Evolutionary conservation across 1,140 invertebrate genomes (phyloP).

Genomic region (Heliconius eleuchia): DNA sequence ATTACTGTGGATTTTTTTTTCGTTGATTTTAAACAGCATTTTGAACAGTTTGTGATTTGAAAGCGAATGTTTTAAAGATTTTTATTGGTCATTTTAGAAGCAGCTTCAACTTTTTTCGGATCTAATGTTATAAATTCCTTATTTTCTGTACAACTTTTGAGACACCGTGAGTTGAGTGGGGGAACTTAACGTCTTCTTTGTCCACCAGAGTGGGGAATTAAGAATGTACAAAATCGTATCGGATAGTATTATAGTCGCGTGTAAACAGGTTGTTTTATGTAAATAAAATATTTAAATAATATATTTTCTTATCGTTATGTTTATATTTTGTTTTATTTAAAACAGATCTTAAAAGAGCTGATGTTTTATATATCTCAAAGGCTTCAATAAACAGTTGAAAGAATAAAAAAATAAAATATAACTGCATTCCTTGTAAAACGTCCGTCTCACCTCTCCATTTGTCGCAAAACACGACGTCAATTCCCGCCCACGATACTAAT

Average conservation of each 20-base stretch:
- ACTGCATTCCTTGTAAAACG: background rate
- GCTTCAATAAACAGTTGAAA: background rate
- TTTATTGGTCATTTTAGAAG: too few species aligned
- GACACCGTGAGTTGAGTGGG: too few species aligned
- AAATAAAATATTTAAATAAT: too few species aligned
- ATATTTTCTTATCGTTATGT: background rate
- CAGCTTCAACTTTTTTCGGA: too few species aligned
- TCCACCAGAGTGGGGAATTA: too few species aligned
- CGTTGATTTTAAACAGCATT: background rate
- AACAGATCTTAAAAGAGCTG: background rate
- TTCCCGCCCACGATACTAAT: background rate
- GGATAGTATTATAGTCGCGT: too few species aligned
- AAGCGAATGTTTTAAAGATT: background rate
- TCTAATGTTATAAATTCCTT: too few species aligned
- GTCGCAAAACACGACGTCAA: background rate
- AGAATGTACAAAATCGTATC: too few species aligned
- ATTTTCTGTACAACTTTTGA: too few species aligned
- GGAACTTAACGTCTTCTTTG: too few species aligned
- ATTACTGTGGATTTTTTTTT: background rate
- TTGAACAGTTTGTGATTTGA: background rate
- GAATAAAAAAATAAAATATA: background rate
- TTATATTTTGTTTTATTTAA: background rate
- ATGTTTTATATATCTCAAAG: too few species aligned
- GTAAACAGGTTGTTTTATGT: too few species aligned
- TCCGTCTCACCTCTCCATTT: background rate